Base-by-base conservation (phyloP, 2,113 vertebrate species). In the Halichoeres trimaculatus region DNA sequence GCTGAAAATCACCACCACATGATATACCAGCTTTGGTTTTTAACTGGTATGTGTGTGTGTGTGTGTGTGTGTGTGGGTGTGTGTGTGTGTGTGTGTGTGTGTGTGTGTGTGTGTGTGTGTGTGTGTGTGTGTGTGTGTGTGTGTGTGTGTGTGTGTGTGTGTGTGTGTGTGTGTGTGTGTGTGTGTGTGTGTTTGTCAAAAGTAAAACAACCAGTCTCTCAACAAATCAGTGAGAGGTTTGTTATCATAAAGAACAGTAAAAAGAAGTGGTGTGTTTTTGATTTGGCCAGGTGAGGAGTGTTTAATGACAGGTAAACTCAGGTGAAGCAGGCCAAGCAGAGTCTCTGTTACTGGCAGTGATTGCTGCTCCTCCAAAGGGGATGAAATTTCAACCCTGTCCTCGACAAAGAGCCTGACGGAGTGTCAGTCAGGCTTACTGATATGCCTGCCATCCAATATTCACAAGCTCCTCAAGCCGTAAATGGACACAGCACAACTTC, bases 381-480 rank as follows among this genome's bases (percentile, higher is more conserved):
- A 83, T 89, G 88, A 92, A 94, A 95, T 95, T 95, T 91, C 93
- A 95, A 90, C 89, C 84, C 73, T 75, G 74, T 88, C 22, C 54
- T 83, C 61, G 78, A 94, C 92, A 94, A 94, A 91, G 90, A 90
- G 86, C 78, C 87, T 89, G 90, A 91, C 76, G 64, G 80, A 38
- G 78, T 90, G 86, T 93, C 93, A 94, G 78, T 93, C 91, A 93
- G 82, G 89, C 88, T 91, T 91, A 92, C 76, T 64, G 88, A 92
- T 80, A 85, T 84, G 92, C 86, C 90, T 93, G 92, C 88, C 94
- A 95, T 94, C 91, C 87, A 73, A 94, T 94, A 94, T 94, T 94
- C 91, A 94, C 88, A 57, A 93, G 92, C 83, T 92, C 90, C 90
- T 90, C 86, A 70, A 89, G 90, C 85, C 88, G 83, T 89, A 90